These are phyloP conservation scores for Hyalella azteca DNA, from an alignment of 2,888 invertebrate species.

Conservation along the genomic window DNA sequence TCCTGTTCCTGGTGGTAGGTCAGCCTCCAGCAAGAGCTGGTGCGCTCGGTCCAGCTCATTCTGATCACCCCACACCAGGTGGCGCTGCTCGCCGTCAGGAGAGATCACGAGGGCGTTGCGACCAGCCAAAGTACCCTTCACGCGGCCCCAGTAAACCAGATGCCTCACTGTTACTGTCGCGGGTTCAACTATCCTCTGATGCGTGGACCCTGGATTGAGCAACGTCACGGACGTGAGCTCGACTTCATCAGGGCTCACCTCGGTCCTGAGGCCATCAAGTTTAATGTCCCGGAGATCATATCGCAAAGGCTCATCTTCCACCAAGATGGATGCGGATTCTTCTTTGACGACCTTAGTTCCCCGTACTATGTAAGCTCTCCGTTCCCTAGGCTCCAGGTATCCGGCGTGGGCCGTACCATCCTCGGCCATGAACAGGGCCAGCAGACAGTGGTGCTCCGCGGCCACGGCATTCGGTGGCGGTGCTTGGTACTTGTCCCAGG, in stretches of 20 bases:
- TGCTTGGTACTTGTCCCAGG: slow-evolving; percentile 55
- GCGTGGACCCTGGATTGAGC: slow-evolving; percentile 48
- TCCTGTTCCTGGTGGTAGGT: slow-evolving; percentile 55
- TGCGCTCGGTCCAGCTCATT: slow-evolving; percentile 53
- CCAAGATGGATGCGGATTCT: slow-evolving; percentile 49
- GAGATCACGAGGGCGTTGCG: slow-evolving; percentile 47
- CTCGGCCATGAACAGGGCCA: slow-evolving; percentile 43
- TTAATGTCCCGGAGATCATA: slow-evolving; percentile 49
- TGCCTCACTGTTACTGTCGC: slow-evolving; percentile 47
- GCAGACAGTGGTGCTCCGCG: slow-evolving; percentile 41
- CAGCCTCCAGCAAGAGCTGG: slow-evolving; percentile 49
- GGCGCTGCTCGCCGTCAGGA: slow-evolving; percentile 46
- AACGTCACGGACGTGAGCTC: slow-evolving; percentile 42
- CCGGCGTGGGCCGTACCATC: slow-evolving; percentile 51
- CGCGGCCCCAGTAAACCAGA: slow-evolving; percentile 54
- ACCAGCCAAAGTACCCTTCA: slow-evolving; percentile 54
- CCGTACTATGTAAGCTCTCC: slow-evolving; percentile 47
- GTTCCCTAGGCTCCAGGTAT: slow-evolving; percentile 43
- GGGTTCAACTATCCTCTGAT: slow-evolving; percentile 50
- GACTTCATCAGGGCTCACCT: slow-evolving; percentile 38
- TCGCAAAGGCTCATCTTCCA: slow-evolving; percentile 52
- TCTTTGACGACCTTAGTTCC: slow-evolving; percentile 39
- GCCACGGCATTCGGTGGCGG: slow-evolving; percentile 54
- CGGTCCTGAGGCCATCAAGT: slow-evolving; percentile 42
- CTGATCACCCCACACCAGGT: slow-evolving; percentile 52